Conservation (phyloP, 2,113 vertebrate species). For the Puntigrus tetrazona region DNA sequence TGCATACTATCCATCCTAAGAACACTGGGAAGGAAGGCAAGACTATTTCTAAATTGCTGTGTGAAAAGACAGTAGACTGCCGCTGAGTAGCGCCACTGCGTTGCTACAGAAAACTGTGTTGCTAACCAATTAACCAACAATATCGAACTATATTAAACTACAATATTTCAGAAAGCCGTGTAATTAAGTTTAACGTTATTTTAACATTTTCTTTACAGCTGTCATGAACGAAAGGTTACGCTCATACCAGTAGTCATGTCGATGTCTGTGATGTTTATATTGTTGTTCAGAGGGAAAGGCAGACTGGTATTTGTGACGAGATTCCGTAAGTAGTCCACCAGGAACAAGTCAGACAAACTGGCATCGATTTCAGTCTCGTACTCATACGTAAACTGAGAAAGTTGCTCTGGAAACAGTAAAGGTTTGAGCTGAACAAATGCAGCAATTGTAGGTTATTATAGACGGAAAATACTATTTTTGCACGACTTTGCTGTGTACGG, state of each 20-base stretch:
- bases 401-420: not conserved
- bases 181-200: too few relatives aligned
- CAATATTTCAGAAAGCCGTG: too few relatives aligned
- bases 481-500: not conserved
- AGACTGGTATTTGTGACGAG: not conserved
- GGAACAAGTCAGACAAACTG: not conserved
- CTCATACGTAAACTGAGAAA: not conserved
- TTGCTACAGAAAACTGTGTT: too few relatives aligned
- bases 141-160: too few relatives aligned
- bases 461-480: not conserved
- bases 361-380: conserved; percentile 1
- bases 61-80: too few relatives aligned
- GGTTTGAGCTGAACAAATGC: not conserved
- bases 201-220: too few relatives aligned
- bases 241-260: conserved; percentile 58
- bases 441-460: not conserved
- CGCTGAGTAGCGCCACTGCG: too few relatives aligned
- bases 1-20: too few relatives aligned
- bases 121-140: too few relatives aligned
- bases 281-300: not conserved
- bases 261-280: not conserved
- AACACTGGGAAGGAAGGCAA: too few relatives aligned
- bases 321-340: not conserved
- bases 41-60: too few relatives aligned
- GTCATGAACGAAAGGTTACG: not conserved